Percentiles rank a stretch among this genome's conserved stretches.
These are phyloP conservation scores for Mystacornis crossleyi DNA, from an alignment of 2,113 vertebrate species.

Conservation along the genomic window DNA sequence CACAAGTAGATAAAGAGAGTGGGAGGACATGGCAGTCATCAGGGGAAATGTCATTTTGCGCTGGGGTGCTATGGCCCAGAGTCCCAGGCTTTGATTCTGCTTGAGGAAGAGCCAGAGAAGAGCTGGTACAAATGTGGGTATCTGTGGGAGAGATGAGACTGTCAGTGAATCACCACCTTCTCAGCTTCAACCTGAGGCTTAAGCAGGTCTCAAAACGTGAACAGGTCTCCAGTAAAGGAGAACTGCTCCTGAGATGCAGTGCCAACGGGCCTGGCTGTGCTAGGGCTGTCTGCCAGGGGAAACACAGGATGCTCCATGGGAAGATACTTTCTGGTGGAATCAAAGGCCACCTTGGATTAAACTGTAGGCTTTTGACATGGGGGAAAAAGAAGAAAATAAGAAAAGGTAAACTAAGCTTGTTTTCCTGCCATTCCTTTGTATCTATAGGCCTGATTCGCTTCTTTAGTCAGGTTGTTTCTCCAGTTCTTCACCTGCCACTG, in stretches of 20 bases:
- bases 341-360: neutral
- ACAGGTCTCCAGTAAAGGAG: neutral
- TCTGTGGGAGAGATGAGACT: neutral
- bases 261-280: neutral
- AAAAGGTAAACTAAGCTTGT: neutral
- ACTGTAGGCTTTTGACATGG: neutral
- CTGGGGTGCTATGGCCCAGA: neutral
- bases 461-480: neutral
- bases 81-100: neutral
- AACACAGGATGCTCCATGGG: neutral
- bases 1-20: neutral
- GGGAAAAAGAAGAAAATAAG: fast-evolving
- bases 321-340: neutral
- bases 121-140: neutral
- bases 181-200: neutral
- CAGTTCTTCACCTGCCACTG: neutral
- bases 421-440: neutral
- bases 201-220: neutral
- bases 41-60: neutral
- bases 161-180: neutral
- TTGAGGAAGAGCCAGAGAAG: neutral
- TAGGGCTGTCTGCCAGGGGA: neutral
- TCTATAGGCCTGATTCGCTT: neutral
- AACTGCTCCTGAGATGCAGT: neutral
- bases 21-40: neutral